These are phyloP conservation scores for Drosophila auraria DNA, from an alignment of 1,140 invertebrate genomes.

Conservation along the genomic window DNA sequence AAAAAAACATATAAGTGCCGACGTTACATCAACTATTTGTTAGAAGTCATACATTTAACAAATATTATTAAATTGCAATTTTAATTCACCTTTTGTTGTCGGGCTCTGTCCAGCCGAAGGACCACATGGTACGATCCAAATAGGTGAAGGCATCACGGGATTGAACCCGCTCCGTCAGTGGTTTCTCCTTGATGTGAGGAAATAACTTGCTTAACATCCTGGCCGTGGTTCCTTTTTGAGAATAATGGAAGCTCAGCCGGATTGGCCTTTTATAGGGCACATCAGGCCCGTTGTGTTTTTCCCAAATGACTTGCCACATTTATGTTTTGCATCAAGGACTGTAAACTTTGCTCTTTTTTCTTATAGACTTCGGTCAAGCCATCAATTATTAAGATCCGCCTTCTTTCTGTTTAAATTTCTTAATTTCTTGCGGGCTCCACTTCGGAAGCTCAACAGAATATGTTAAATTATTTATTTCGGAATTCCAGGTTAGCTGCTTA, in stretches of 20 bases:
- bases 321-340: neutral
- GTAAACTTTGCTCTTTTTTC: neutral
- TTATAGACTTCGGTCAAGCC: too few species aligned
- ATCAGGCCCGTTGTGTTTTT: neutral
- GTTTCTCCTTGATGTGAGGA: conserved; percentile 4
- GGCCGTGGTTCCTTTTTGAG: neutral
- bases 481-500: too few species aligned
- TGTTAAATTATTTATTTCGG: too few species aligned
- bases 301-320: conserved; percentile 5
- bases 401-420: neutral
- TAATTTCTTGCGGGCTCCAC: neutral
- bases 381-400: neutral
- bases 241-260: neutral
- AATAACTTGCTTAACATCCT: conserved; percentile 58
- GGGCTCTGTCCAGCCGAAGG: conserved; percentile 46
- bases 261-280: conserved; percentile 13
- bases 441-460: too few species aligned
- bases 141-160: conserved; percentile 54
- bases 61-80: neutral
- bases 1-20: neutral
- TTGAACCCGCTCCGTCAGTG: conserved; percentile 1
- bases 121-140: conserved; percentile 38
- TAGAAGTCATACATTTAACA: too few species aligned
- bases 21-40: neutral
- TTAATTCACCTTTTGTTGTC: neutral